Base-by-base conservation (phyloP, 2,888 invertebrate genomes). In the Amorpha juglandis region DNA sequence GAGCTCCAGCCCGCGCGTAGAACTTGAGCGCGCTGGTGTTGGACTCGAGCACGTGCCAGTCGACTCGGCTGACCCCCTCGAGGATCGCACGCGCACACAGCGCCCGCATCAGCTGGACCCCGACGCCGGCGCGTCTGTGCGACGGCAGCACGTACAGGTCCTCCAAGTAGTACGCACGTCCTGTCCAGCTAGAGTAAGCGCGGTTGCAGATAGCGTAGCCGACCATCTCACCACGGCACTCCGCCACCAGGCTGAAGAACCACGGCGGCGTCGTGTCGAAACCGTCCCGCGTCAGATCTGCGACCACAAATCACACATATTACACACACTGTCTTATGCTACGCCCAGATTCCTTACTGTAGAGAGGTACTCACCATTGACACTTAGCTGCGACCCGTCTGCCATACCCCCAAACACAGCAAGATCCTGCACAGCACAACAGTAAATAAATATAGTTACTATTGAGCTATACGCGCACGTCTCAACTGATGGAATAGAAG, bases 141-240 rank as follows among this genome's bases (percentile, higher is more conserved):
- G 85, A 80, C 0, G 95, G 95, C 51, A 94, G 94, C 55, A 98
- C 96, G 89, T 96, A 98, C 67, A 98, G 84, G 89, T 98, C 98
- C 91, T 98, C 98, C 68, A 98, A 86, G 88, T 97, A 97, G 73
- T 97, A 92, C 11, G 95, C 94, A 85, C 95, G 96, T 9, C 98
- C 97, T 74, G 95, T 92, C 97, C 98, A 98, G 11, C 98, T 97
- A 0, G 98, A 97, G 91, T 98, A 98, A 63, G 95, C 95, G 78
- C 95, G 95, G 88, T 95, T 98, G 88, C 96, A 98, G 21, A 98
- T 84, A 27, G 96, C 95, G 86, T 97, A 97, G 0, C 97, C 98
- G 67, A 96, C 92, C 47, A 96, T 75, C 69, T 35, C 87, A 76
- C 67, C 87, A 74, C 66, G 72, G 53, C 79, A 71, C 86, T 95